phyloP scores from a whole-genome alignment of 2,113 vertebrate species.

The Hyaena hyaena region DNA sequence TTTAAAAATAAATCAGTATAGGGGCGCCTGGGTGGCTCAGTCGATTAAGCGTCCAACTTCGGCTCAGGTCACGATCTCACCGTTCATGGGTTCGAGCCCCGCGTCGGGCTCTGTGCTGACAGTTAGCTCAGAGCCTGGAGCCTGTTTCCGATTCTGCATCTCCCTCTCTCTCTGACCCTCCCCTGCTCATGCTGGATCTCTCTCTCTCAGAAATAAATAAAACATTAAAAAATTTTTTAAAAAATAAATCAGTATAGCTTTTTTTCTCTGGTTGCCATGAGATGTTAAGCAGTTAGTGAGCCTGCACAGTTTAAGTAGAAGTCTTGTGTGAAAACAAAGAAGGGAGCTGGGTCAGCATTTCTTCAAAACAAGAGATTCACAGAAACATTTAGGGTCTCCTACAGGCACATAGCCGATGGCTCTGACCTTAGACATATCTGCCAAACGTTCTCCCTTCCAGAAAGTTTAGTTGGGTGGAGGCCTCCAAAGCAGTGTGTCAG shows the following conservation, averaged over 20 bases:
- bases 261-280: not conserved
- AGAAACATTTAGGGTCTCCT: not conserved
- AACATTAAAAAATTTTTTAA: too few species aligned
- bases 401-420: not conserved
- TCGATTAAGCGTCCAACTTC: too few species aligned
- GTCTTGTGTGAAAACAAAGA: not conserved
- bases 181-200: too few species aligned
- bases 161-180: too few species aligned
- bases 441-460: not conserved
- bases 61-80: too few species aligned
- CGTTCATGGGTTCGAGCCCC: too few species aligned
- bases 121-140: too few species aligned
- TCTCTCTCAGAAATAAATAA: too few species aligned
- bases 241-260: not conserved
- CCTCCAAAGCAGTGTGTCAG: not conserved
- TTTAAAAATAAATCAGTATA: not conserved
- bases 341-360: not conserved
- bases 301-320: not conserved
- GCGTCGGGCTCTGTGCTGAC: too few species aligned
- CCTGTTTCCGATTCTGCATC: too few species aligned
- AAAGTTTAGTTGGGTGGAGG: not conserved
- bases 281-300: not conserved
- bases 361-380: conserved; percentile 6
- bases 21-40: too few species aligned
- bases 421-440: not conserved